Evolutionary conservation across 2,888 invertebrate species (phyloP), one percentile per base, ranked within the genome.

Genomic region (Tipula helvola): DNA sequence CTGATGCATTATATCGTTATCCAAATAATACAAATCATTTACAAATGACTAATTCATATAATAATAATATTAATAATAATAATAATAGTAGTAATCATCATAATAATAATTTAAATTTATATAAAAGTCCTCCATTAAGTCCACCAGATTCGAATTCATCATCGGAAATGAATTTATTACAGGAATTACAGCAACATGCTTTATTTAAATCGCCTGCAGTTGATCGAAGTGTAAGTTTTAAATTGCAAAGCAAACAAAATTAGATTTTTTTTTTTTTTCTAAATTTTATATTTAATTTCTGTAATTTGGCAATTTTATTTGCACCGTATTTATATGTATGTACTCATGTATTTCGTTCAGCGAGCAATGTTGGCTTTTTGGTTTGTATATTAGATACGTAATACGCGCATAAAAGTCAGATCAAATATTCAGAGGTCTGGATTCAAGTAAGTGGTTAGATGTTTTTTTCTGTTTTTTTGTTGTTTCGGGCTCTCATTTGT

Each of bases 151-250:
- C 91, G 87, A 87, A 86, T 86, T 87, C 87, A 85, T 91, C 91
- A 87, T 92, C 91, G 87, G 91, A 92, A 88, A 92, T 92, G 91
- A 92, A 92, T 89, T 89, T 92, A 85, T 91, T 91, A 93, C 94
- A 94, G 88, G 96, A 96, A 90, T 92, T 92, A 52, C 91, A 91
- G 88, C 91, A 91, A 89, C 91, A 91, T 90, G 91, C 91, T 87
- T 89, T 91, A 87, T 92, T 93, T 88, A 92, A 92, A 89, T 93
- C 92, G 71, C 94, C 95, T 86, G 93, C 93, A 85, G 94, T 94
- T 87, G 94, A 94, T 90, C 91, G 94, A 92, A 94, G 93, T 90
- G 94, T 95, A 92, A 93, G 93, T 93, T 44, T 28, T 18, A 28
- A 86, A 86, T 42, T 47, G 4, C 86, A 42, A 42, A 18, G 28